Percentiles rank a stretch among this genome's conserved stretches.
These are phyloP conservation scores for Apis cerana DNA, from an alignment of 1,140 invertebrate species.

Conservation along the genomic window DNA sequence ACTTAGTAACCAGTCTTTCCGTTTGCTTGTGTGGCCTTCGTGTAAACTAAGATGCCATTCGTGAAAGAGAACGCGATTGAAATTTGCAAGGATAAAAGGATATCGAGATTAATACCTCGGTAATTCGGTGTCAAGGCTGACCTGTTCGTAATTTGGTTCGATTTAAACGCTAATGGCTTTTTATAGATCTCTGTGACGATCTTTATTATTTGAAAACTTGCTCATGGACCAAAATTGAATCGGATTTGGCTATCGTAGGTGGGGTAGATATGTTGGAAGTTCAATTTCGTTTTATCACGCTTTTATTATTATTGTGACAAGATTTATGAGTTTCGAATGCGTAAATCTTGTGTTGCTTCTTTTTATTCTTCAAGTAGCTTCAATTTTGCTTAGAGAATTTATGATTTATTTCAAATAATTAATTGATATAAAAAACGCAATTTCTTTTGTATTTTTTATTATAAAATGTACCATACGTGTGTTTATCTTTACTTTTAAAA, in stretches of 20 bases:
- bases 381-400: neutral
- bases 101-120: neutral
- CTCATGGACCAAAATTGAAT: too few relatives aligned
- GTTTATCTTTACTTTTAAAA: too few relatives aligned
- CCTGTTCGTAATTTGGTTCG: neutral
- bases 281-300: neutral
- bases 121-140: neutral
- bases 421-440: too few relatives aligned
- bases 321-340: neutral
- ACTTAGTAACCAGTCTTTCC: neutral
- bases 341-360: neutral
- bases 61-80: slow-evolving; percentile 6
- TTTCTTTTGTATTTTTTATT: too few relatives aligned
- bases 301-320: neutral
- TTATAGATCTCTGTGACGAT: neutral
- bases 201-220: too few relatives aligned
- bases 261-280: too few relatives aligned
- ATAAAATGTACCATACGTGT: too few relatives aligned
- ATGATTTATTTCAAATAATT: neutral
- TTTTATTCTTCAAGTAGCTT: neutral
- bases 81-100: neutral
- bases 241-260: too few relatives aligned
- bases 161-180: neutral
- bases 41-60: neutral
- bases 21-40: slow-evolving; percentile 4